Conservation (phyloP, 2,113 vertebrate species). For the Dicerorhinus sumatrensis region DNA sequence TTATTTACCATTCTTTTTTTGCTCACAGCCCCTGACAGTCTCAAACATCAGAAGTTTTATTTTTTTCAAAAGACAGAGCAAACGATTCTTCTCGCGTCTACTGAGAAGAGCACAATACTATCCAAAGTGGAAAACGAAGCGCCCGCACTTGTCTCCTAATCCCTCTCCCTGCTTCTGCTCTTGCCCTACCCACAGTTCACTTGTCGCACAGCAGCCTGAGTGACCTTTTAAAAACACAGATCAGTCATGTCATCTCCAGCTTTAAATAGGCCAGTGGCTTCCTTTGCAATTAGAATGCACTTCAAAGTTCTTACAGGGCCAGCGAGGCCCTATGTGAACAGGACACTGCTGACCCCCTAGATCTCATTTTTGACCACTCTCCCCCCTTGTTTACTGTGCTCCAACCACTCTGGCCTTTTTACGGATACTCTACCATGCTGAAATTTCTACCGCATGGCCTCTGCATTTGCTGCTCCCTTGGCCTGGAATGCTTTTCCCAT, state of each 20-base stretch:
- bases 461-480: not conserved
- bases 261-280: not conserved
- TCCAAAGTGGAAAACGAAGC: not conserved
- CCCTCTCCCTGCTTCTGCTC: not conserved
- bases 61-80: not conserved
- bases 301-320: not conserved
- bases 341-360: too few relatives aligned
- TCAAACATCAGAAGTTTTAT: not conserved
- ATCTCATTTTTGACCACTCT: not conserved
- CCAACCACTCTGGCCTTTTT: not conserved
- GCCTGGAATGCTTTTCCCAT: not conserved
- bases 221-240: not conserved
- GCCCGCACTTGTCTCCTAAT: not conserved
- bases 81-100: rapidly evolving
- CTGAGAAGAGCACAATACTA: rapidly evolving
- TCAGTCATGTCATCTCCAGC: not conserved
- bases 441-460: not conserved
- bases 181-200: not conserved
- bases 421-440: rapidly evolving
- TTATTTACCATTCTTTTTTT: not conserved
- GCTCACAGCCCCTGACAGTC: not conserved
- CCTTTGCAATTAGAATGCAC: not conserved
- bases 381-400: not conserved
- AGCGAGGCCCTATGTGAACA: rapidly evolving
- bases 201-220: not conserved